phyloP scores from a whole-genome alignment of 1,140 invertebrate species.

The Anagrus nilaparvatae region DNA sequence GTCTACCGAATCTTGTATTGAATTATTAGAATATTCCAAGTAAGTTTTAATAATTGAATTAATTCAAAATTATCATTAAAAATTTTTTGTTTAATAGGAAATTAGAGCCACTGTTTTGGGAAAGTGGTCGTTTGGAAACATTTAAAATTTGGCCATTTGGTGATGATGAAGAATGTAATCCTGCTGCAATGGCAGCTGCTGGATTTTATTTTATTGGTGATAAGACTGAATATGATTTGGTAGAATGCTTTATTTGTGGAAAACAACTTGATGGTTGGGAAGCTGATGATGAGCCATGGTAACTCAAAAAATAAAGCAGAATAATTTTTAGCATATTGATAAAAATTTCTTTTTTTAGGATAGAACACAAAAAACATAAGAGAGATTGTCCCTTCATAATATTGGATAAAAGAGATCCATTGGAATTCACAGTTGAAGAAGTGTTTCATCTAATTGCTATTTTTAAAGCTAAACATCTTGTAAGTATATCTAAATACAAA shows the following conservation, averaged over 20 bases:
- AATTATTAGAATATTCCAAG: too few relatives aligned
- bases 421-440: constrained; percentile 27
- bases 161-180: constrained; percentile 21
- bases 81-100: too few relatives aligned
- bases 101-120: constrained; percentile 23
- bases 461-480: too few relatives aligned
- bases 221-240: constrained; percentile 44
- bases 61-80: too few relatives aligned
- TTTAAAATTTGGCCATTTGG: constrained; percentile 34
- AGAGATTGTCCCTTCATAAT: constrained; percentile 39
- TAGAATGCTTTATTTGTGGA: constrained; percentile 48
- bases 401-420: constrained; percentile 27
- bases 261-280: constrained; percentile 59
- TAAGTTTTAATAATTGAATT: too few relatives aligned
- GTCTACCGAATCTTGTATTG: too few relatives aligned
- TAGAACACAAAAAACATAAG: constrained; percentile 43
- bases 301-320: constrained; percentile 15
- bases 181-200: constrained; percentile 45
- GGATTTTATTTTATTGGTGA: constrained; percentile 45
- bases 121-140: constrained; percentile 25
- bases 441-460: constrained; percentile 23
- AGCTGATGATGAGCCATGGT: constrained; percentile 49
- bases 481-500: too few relatives aligned
- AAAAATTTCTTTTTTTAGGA: constrained; percentile 25
- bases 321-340: neutral